Conservation (phyloP, 1,140 invertebrate genomes). For the Polypedilum vanderplanki region DNA sequence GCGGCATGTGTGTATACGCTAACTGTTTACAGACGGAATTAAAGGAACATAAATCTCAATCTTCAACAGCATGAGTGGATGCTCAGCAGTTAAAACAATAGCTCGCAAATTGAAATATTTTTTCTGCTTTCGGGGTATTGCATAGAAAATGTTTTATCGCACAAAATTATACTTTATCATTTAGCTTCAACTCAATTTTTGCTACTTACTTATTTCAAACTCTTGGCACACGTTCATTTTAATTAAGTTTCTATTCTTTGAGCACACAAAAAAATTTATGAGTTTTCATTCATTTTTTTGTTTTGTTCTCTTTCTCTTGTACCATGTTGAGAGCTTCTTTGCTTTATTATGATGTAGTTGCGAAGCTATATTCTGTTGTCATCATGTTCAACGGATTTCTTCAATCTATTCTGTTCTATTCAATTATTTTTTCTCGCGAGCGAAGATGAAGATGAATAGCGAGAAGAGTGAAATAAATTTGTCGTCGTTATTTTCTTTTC, state of each 20-base stretch:
- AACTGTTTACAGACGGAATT: background rate
- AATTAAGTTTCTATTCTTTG: conserved; percentile 24
- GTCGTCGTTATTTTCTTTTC: background rate
- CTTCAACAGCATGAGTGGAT: background rate
- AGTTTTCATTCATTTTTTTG: background rate
- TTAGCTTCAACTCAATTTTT: background rate
- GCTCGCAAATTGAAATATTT: conserved; percentile 10
- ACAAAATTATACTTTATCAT: conserved; percentile 1
- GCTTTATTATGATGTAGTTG: too few species aligned
- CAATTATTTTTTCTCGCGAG: background rate
- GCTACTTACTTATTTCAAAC: background rate
- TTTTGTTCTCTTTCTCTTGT: background rate
- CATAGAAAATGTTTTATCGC: conserved; percentile 4
- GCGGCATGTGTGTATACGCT: background rate
- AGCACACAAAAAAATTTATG: background rate
- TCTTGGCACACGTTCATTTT: conserved; percentile 23
- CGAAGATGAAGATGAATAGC: background rate
- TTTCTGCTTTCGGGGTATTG: background rate
- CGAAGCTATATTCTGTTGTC: background rate
- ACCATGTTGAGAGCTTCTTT: too few species aligned
- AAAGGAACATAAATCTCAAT: conserved; percentile 13
- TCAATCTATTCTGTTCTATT: background rate
- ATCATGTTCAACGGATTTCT: background rate
- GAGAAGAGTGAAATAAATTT: background rate
- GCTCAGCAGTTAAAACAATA: conserved; percentile 22